These are phyloP conservation scores for Typhlomys cinereus DNA, from an alignment of 2,113 vertebrate species.

Conservation along the genomic window DNA sequence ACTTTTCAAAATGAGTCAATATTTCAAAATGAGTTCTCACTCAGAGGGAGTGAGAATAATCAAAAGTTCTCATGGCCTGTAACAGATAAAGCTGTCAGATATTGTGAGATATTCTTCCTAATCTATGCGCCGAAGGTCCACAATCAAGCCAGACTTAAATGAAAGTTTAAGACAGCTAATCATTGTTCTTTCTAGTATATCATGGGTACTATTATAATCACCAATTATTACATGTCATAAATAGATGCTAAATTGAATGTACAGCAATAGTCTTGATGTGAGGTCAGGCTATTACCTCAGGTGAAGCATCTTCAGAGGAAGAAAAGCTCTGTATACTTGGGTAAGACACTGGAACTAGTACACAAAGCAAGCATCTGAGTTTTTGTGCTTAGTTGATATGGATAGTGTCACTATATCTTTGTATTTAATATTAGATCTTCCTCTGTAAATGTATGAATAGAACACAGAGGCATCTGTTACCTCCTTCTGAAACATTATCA, in stretches of 20 bases:
- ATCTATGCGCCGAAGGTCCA: background rate
- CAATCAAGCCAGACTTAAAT: background rate
- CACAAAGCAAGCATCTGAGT: conserved; percentile 27
- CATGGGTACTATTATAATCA: background rate
- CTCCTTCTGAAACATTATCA: conserved; percentile 75
- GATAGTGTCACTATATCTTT: conserved; percentile 44
- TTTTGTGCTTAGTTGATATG: conserved; percentile 7
- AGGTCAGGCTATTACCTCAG: background rate
- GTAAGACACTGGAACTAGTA: background rate
- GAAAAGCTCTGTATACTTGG: background rate
- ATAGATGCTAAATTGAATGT: background rate
- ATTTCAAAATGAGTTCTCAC: background rate
- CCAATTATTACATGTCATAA: background rate
- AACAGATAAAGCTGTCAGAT: background rate
- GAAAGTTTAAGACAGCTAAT: background rate
- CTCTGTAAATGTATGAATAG: conserved; percentile 63
- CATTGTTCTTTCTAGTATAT: background rate
- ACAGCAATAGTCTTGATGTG: background rate
- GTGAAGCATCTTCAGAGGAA: background rate
- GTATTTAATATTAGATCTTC: conserved; percentile 71
- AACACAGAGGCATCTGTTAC: conserved; percentile 71
- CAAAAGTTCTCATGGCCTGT: background rate
- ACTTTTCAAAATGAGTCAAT: conserved; percentile 21
- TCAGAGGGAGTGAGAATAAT: background rate
- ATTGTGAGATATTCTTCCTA: background rate